Evolutionary conservation across 2,888 invertebrate genomes (phyloP), one percentile per base, ranked within the genome.

Genomic region (Scaptomyza flava): DNA sequence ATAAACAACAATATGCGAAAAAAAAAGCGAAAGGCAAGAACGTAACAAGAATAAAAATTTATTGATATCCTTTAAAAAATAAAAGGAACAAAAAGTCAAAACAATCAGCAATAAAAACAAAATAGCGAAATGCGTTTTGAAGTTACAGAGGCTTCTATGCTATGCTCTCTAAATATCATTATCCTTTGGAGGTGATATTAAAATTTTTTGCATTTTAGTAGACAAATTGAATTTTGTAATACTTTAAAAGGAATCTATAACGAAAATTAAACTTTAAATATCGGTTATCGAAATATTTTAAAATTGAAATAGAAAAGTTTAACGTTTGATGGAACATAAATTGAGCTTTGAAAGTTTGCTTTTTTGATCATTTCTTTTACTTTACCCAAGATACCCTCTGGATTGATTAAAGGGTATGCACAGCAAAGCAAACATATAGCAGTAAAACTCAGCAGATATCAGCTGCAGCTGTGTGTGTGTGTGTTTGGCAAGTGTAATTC

Each of bases 21-120:
- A 52, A 63, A 57, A 54, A 65, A 76, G 64, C 50, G 58, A 65
- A 77, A 61, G 54, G 65, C 68, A 14, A 17, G 59, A 75, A 65
- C 70, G 73, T 64, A 78, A 72, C 68, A 74, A 77, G 81, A 79
- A 84, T 84, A 84, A 84, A 86, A 81, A 86, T 84, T 83, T 86
- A 86, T 83, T 83, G 87, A 83, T 83, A 83, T 84, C 81, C 81
- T 78, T 60, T 9, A 36, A 41, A 38, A 38, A 38, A 79, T 60
- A 78, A 70, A 83, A 84, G 77, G 14, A 61, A 79, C 67, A 79
- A 70, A 68, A 79, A 84, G 76, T 73, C 70, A 83, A 83, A 86
- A 84, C 87, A 86, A 84, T 84, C 83, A 83, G 87, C 86, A 79
- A 86, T 84, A 86, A 84, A 86, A 83, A 61, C 63, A 59, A 68